Evolutionary conservation across 92 coral and sea anemone genomes (phyloP).

Genomic region (Parazoanthus darwini): DNA sequence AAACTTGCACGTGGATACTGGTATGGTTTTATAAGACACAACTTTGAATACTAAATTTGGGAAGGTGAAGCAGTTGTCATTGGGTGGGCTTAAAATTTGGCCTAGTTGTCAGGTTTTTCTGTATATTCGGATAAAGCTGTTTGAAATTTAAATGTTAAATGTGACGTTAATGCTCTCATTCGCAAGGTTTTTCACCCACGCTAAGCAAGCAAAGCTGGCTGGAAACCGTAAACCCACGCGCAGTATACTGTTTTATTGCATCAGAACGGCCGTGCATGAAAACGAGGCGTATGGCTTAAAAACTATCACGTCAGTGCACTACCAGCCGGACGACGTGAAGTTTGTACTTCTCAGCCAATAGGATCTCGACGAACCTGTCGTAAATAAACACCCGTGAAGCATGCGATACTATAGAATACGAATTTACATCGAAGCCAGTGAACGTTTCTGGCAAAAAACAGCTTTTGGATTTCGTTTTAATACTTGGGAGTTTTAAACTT

Average conservation of each 20-base stretch:
- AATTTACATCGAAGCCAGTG: constrained; percentile 5
- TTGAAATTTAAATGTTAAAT: too few species aligned
- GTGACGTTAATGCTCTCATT: too few species aligned
- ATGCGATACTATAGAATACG: not conserved
- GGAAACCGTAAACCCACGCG: not conserved
- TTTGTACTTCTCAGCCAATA: constrained; percentile 20
- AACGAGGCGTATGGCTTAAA: constrained; percentile 6
- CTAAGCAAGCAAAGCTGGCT: not conserved
- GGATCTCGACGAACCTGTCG: constrained; percentile 27
- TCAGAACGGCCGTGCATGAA: constrained; percentile 24
- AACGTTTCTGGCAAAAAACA: constrained; percentile 11
- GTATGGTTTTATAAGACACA: too few species aligned
- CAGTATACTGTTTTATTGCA: constrained; percentile 17
- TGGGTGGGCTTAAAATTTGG: too few species aligned
- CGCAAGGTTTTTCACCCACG: not conserved
- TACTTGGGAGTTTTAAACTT: not conserved
- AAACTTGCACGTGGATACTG: too few species aligned
- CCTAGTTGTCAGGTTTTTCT: too few species aligned
- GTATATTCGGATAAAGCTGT: too few species aligned
- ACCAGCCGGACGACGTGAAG: constrained; percentile 29
- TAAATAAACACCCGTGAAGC: constrained; percentile 28
- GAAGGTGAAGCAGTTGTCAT: not conserved
- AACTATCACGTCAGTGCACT: constrained; percentile 17
- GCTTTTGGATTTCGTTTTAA: not conserved
- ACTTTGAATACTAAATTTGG: not conserved